Base-by-base conservation (phyloP, 2,888 invertebrate genomes). In the Lasius fuliginosus region DNA sequence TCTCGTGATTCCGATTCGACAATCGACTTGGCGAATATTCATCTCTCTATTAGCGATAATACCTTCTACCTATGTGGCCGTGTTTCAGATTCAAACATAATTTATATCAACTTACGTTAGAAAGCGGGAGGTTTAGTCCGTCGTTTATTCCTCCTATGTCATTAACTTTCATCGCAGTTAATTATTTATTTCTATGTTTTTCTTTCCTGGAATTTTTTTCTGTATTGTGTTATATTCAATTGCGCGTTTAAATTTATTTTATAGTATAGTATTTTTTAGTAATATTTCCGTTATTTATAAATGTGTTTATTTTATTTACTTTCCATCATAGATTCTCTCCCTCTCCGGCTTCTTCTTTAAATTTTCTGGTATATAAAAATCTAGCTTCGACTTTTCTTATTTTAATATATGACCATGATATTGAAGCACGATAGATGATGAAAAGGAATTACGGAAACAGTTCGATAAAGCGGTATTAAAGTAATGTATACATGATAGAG, bases 391-490 rank as follows among this genome's bases (percentile, higher is more conserved):
- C 30, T 23, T 60, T 18, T 9, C 36, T 23, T 42, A 30, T 56
- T 56, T 23, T 27, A 33, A 69, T 69, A 15, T 12, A 42, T 11
- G 23, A 18, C 46, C 73, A 46, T 27, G 46, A 36, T 49, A 49
- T 71, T 33, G 60, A 71, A 71, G 33, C 46, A 12, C 23, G 79
- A 68, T 15, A 23, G 56, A 12, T 30, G 56, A 12, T 30, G 69
- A 56, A 23, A 42, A 56, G 23, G 12, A 33, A 71, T 69, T 23
- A 42, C 64, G 60, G 74, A 71, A 49, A 18, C 49, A 49, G 65
- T 73, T 33, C 36, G 40, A 40, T 73, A 40, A 74, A 60, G 46
- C 33, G 69, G 56, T 30, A 68, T 42, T 30, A 49, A 27, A 76
- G 40, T 56, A 53, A 84, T 36, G 27, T 27, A 33, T 15, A 27